Conservation (phyloP, 2,113 vertebrate species). For the Clarias magur region DNA sequence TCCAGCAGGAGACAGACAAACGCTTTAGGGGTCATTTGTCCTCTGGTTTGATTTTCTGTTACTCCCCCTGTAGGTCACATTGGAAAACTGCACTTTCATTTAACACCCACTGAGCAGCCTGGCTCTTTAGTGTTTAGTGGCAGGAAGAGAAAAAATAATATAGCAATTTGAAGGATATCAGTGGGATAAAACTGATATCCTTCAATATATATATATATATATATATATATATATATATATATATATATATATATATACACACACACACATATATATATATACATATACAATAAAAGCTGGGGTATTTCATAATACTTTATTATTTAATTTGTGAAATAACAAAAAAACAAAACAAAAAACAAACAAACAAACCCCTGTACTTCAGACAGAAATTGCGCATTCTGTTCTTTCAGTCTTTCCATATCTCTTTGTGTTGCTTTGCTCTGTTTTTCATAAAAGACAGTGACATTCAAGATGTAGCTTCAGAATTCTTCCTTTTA, state of each 20-base stretch:
- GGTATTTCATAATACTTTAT: too few species aligned
- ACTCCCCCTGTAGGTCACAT: constrained; percentile 74
- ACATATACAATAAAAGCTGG: too few species aligned
- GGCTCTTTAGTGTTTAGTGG: neutral
- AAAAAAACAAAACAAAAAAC: too few species aligned
- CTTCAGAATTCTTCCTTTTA: neutral
- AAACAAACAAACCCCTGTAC: too few species aligned
- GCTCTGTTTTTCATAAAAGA: neutral
- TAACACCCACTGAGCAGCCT: neutral
- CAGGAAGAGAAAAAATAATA: neutral
- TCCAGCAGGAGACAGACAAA: constrained; percentile 28
- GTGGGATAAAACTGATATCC: neutral
- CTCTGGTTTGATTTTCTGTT: constrained; percentile 48
- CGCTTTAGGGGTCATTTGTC: constrained; percentile 7
- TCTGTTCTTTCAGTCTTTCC: too few species aligned
- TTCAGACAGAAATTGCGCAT: too few species aligned
- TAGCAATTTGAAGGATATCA: neutral
- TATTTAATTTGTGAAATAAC: neutral
- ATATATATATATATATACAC: too few species aligned
- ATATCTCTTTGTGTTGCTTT: neutral
- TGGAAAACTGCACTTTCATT: constrained; percentile 61
- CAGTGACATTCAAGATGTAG: too few species aligned
- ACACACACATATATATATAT: too few species aligned
- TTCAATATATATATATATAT: too few species aligned
- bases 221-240: too few species aligned